A percentile compares a stretch with the other conserved stretches of the same genome.
Conservation (phyloP, 2,888 invertebrate genomes). For the Xylota segnis region DNA sequence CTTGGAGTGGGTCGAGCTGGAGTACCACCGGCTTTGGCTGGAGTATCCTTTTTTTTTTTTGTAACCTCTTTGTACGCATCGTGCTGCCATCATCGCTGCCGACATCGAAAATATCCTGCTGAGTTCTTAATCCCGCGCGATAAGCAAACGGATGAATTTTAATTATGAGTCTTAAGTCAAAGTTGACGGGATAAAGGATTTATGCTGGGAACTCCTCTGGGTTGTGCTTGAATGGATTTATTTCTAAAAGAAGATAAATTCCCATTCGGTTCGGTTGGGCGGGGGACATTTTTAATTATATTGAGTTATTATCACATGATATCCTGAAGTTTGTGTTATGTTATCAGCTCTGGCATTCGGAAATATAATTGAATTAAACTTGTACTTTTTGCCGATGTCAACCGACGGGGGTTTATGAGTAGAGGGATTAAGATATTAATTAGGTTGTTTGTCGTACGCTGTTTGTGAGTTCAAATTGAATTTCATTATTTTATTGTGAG, state of each 20-base stretch:
- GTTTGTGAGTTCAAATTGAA: constrained; percentile 36
- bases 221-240: constrained; percentile 38
- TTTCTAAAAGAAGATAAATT: constrained; percentile 41
- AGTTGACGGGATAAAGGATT: constrained; percentile 61
- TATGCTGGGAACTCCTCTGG: constrained; percentile 15
- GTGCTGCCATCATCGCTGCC: constrained; percentile 30
- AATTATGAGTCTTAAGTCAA: constrained; percentile 70
- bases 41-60: constrained; percentile 30
- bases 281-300: constrained; percentile 60
- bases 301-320: constrained; percentile 67
- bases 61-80: neutral
- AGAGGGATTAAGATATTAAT: constrained; percentile 60
- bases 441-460: constrained; percentile 33
- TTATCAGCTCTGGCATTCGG: constrained; percentile 45
- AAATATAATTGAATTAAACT: constrained; percentile 63
- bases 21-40: neutral
- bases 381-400: constrained; percentile 58
- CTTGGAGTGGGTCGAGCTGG: constrained; percentile 18
- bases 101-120: constrained; percentile 61
- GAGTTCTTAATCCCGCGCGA: constrained; percentile 67
- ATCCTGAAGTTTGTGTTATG: constrained; percentile 64
- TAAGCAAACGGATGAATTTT: constrained; percentile 75
- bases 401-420: constrained; percentile 21
- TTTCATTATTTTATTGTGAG: constrained; percentile 4
- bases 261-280: constrained; percentile 33